Conservation (phyloP, 2,113 vertebrate species). For the Macroglossus sobrinus region DNA sequence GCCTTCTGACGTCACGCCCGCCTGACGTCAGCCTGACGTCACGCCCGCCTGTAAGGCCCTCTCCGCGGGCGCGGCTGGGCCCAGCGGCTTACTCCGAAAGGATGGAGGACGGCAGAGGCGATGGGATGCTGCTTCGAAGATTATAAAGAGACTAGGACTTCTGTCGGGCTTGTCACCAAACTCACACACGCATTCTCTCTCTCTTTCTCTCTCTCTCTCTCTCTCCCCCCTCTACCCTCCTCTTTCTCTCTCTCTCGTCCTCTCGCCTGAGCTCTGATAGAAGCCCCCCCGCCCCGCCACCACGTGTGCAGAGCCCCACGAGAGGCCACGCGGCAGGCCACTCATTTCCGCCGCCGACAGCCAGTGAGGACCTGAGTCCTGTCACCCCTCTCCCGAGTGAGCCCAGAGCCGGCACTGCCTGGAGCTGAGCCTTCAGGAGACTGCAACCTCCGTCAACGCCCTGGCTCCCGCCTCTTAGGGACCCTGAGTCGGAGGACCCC, state of each 20-base stretch:
- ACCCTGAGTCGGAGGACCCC: neutral
- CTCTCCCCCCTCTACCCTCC: no score
- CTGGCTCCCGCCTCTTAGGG: neutral
- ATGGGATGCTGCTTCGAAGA: neutral
- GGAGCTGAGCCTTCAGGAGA: neutral
- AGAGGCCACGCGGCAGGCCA: rapidly evolving
- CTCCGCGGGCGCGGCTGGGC: no score
- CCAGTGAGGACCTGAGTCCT: neutral
- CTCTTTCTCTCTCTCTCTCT: neutral
- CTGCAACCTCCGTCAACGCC: neutral
- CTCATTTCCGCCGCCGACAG: neutral
- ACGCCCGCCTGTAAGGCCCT: neutral
- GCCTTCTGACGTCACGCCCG: neutral
- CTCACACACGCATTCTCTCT: no score
- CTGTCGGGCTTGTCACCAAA: neutral
- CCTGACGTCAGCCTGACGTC: no score
- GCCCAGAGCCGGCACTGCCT: neutral
- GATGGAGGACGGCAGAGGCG: neutral
- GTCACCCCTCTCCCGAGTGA: neutral
- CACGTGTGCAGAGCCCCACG: no score
- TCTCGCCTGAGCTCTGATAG: no score
- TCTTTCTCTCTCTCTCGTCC: no score
- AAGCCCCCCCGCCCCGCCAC: neutral
- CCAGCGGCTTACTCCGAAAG: neutral
- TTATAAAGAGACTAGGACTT: neutral